Percentiles rank a stretch among this genome's conserved stretches.
These are phyloP conservation scores for Euzophera pinguis DNA, from an alignment of 2,888 invertebrate genomes.

Conservation along the genomic window DNA sequence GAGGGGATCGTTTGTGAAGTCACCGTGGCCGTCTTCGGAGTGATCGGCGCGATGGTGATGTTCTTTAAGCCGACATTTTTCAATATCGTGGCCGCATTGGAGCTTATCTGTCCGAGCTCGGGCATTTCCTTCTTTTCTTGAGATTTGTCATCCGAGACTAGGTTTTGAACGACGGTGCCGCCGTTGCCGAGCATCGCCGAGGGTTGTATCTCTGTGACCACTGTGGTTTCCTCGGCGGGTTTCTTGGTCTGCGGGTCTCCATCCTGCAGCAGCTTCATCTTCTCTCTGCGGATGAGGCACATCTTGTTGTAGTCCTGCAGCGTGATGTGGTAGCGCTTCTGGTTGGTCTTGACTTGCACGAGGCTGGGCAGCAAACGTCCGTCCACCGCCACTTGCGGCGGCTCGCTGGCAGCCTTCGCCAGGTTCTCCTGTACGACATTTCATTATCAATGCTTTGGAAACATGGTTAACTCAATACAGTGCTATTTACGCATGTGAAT, in stretches of 20 bases:
- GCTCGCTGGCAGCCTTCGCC: constrained; percentile 59
- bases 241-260: constrained; percentile 43
- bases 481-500: too few species aligned
- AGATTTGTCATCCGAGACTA: constrained; percentile 38
- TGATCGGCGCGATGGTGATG: constrained; percentile 71
- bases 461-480: too few species aligned
- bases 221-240: constrained; percentile 38
- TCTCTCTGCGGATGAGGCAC: constrained; percentile 85
- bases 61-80: constrained; percentile 73
- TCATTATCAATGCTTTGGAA: background rate
- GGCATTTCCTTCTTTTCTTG: constrained; percentile 41
- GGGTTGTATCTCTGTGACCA: constrained; percentile 62
- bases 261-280: constrained; percentile 81
- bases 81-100: constrained; percentile 64
- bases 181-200: constrained; percentile 63
- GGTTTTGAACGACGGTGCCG: constrained; percentile 54
- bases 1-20: constrained; percentile 49
- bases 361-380: constrained; percentile 81
- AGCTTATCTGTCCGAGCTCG: constrained; percentile 44
- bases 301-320: constrained; percentile 89
- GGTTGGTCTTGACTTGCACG: constrained; percentile 87
- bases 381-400: constrained; percentile 79
- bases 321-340: constrained; percentile 89
- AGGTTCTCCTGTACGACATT: constrained; percentile 55
- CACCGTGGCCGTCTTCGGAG: constrained; percentile 60